Evolutionary conservation across 2,797 vertebrate genomes (phyloP).

Genomic region (Arrhamphus sclerolepis): DNA sequence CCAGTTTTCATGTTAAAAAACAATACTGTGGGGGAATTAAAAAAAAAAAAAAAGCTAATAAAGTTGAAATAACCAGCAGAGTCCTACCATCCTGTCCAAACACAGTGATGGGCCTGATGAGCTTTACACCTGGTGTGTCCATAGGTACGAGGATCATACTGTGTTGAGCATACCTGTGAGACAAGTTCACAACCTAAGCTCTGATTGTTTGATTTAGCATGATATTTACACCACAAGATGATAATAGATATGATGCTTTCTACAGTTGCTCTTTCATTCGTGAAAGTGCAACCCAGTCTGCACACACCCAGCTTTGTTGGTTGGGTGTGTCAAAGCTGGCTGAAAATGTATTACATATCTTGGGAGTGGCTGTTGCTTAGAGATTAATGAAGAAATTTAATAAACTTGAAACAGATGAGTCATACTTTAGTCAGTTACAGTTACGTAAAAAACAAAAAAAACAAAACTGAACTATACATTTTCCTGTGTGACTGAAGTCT

Average conservation of each 20-base stretch:
- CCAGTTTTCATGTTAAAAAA: not conserved
- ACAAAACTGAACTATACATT: not conserved
- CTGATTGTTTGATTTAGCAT: not conserved
- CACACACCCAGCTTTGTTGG: not conserved
- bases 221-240: no score
- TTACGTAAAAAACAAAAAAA: conserved; percentile 1
- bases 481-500: conserved; percentile 4
- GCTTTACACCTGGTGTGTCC: conserved; percentile 84
- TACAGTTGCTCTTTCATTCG: not conserved
- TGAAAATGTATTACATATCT: conserved; percentile 1
- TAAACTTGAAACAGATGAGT: conserved; percentile 1
- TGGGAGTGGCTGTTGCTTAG: conserved; percentile 25
- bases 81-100: conserved; percentile 89
- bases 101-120: conserved; percentile 87
- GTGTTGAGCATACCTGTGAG: conserved; percentile 85
- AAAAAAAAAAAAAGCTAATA: not conserved
- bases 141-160: conserved; percentile 93
- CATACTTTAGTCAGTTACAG: conserved; percentile 1
- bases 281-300: not conserved
- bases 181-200: conserved; percentile 11
- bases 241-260: not conserved
- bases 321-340: conserved; percentile 18
- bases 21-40: not conserved
- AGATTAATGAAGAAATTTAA: not conserved
- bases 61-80: not conserved